These are phyloP conservation scores for Cephus pulcher DNA, from an alignment of 2,888 invertebrate species.

Conservation along the genomic window DNA sequence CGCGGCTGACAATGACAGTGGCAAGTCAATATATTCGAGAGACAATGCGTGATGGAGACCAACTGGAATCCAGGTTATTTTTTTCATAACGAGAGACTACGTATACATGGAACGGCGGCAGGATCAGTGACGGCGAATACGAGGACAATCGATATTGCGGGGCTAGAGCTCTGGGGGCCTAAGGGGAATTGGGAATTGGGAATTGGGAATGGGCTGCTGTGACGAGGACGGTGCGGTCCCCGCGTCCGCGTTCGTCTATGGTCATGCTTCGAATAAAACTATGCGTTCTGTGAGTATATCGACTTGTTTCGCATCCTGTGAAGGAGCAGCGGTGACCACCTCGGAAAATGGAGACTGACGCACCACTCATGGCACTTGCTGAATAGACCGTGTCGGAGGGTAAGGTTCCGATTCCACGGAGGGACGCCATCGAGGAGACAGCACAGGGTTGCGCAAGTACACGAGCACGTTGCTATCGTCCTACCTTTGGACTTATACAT, in stretches of 20 bases:
- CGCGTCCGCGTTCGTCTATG: slow-evolving; percentile 25
- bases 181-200: slow-evolving; percentile 9
- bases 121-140: slow-evolving; percentile 9
- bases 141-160: slow-evolving; percentile 39
- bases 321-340: too few relatives aligned
- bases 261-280: slow-evolving; percentile 10
- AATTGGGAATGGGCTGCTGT: neutral
- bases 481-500: slow-evolving; percentile 25
- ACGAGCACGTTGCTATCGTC: neutral
- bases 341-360: too few relatives aligned
- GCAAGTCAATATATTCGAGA: too few relatives aligned
- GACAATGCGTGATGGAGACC: too few relatives aligned
- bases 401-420: too few relatives aligned
- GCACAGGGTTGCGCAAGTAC: too few relatives aligned
- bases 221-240: neutral
- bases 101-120: neutral
- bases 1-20: too few relatives aligned
- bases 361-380: too few relatives aligned
- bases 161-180: slow-evolving; percentile 18
- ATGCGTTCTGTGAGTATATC: neutral
- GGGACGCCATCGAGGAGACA: too few relatives aligned
- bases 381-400: too few relatives aligned
- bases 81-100: too few relatives aligned
- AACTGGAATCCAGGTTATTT: neutral
- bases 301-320: too few relatives aligned